Percentiles rank a stretch among this genome's conserved stretches.
phyloP scores from a whole-genome alignment of 2,888 invertebrate species.

The Cheilosia vernalis region DNA sequence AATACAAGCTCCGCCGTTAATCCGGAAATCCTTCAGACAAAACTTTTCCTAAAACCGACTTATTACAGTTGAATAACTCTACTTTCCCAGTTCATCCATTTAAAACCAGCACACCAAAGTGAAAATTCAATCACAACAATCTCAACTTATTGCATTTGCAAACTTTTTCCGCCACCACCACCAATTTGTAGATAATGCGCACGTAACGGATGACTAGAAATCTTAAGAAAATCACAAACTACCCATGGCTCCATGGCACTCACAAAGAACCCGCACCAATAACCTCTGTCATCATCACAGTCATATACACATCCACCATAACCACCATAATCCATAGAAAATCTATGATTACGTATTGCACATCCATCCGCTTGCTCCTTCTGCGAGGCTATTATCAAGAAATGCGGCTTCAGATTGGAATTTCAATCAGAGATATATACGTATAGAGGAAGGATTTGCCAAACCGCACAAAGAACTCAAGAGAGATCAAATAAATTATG shows the following conservation, averaged over 20 bases:
- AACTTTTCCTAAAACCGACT: neutral
- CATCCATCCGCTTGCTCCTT: constrained; percentile 24
- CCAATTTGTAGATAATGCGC: neutral
- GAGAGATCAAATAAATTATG: constrained; percentile 32
- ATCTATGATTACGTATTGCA: constrained; percentile 70
- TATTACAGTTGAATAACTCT: neutral
- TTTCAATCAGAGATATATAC: constrained; percentile 64
- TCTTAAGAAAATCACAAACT: neutral
- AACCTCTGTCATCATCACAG: constrained; percentile 54
- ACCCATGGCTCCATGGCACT: neutral
- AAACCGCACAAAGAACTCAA: constrained; percentile 43
- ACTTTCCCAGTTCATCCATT: neutral
- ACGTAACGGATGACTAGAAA: constrained; percentile 29
- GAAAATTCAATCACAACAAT: constrained; percentile 2
- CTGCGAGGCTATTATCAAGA: constrained; percentile 65
- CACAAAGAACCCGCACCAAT: constrained; percentile 20
- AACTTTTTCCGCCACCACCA: constrained; percentile 2
- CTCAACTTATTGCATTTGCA: neutral
- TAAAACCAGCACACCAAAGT: neutral
- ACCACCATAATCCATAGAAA: constrained; percentile 65
- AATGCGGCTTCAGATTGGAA: constrained; percentile 69
- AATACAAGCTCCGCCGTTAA: neutral
- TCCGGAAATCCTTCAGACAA: neutral
- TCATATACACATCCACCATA: constrained; percentile 14
- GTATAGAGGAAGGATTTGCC: constrained; percentile 53